Conservation (phyloP, 2,888 invertebrate species). For the Rhimphoctona megacephalus region DNA sequence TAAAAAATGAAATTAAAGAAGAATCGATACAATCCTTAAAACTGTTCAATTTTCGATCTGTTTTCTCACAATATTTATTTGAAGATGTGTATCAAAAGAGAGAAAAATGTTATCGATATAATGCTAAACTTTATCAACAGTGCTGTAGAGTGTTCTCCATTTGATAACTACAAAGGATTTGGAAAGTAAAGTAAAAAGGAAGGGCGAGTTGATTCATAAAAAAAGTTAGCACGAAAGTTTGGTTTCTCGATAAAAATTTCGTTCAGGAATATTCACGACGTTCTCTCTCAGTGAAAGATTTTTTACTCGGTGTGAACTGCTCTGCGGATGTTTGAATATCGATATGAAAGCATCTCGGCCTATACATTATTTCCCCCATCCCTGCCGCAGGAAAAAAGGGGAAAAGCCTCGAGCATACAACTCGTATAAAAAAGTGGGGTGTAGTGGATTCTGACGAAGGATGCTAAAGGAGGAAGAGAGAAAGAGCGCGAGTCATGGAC, state of each 20-base stretch:
- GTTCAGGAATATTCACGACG: slow-evolving; percentile 66
- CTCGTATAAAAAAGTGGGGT: neutral
- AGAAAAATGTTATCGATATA: neutral
- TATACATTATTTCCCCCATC: neutral
- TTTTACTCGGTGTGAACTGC: slow-evolving; percentile 13
- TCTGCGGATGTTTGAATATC: slow-evolving; percentile 49
- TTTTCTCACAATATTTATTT: neutral
- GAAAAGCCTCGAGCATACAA: slow-evolving; percentile 5
- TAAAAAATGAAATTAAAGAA: neutral
- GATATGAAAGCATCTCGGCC: slow-evolving; percentile 47
- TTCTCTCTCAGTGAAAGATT: neutral
- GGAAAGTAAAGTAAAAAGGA: neutral
- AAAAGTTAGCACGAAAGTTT: slow-evolving; percentile 64
- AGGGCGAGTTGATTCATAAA: neutral
- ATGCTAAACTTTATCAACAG: neutral
- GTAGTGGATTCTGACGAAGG: neutral
- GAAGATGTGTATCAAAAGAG: neutral
- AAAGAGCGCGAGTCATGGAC: slow-evolving; percentile 20
- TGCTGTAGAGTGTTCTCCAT: neutral
- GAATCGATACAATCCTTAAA: neutral
- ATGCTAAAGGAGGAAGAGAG: neutral
- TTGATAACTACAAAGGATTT: neutral
- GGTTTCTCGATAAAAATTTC: slow-evolving; percentile 80
- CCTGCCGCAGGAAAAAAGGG: neutral
- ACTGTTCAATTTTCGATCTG: neutral